These are phyloP conservation scores for Beris morrisii DNA, from an alignment of 2,888 invertebrate genomes.

Conservation along the genomic window DNA sequence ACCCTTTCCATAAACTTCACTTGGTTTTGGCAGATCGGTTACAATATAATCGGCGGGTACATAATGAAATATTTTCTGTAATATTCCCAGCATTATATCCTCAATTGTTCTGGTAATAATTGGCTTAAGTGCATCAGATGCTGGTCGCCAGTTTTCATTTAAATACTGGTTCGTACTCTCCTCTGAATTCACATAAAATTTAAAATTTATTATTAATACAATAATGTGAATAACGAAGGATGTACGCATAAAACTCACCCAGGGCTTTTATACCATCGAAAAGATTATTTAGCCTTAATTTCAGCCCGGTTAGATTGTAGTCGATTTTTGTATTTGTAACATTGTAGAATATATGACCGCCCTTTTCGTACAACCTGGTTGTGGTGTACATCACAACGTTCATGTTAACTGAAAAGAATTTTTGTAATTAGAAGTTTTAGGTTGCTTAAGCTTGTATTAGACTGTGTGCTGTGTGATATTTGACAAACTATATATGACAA, in stretches of 20 bases:
- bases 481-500: neutral
- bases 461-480: neutral
- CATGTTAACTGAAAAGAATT: slow-evolving; percentile 62
- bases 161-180: slow-evolving; percentile 68
- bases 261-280: slow-evolving; percentile 53
- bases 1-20: slow-evolving; percentile 16
- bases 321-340: slow-evolving; percentile 66
- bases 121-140: slow-evolving; percentile 67
- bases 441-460: too few relatives aligned
- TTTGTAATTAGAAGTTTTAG: neutral
- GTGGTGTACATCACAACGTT: slow-evolving; percentile 66
- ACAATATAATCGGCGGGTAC: slow-evolving; percentile 70
- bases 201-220: neutral
- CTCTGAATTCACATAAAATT: slow-evolving; percentile 57
- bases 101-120: slow-evolving; percentile 68
- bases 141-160: slow-evolving; percentile 71
- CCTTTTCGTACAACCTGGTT: slow-evolving; percentile 63
- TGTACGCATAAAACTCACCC: slow-evolving; percentile 12
- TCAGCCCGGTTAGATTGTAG: slow-evolving; percentile 65
- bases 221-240: neutral
- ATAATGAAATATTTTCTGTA: slow-evolving; percentile 66
- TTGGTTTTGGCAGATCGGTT: slow-evolving; percentile 59
- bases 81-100: slow-evolving; percentile 65
- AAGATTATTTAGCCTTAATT: slow-evolving; percentile 66
- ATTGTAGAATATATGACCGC: slow-evolving; percentile 66